Base-by-base conservation (phyloP, 2,113 vertebrate species). In the Chaetura pelagica region DNA sequence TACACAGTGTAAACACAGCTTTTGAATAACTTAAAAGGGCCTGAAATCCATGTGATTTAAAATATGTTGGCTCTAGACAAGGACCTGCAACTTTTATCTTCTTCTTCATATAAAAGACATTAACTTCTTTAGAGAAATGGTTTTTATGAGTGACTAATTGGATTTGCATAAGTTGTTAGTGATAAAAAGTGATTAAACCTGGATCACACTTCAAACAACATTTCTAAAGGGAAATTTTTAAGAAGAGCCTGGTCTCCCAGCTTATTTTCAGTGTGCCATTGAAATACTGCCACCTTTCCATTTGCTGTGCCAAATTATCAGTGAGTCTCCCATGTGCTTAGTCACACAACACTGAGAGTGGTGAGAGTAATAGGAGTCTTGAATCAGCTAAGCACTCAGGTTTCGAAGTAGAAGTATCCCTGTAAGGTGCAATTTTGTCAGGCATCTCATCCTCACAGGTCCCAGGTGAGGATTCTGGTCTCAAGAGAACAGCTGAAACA, bases 301-400 rank as follows among this genome's bases (percentile, higher is more conserved):
- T 35, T 84, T 66, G 27, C 52, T 79, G n/a, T 68, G 59, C 84
- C 91, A 95, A 74, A 67, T 71, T 68, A 59, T n/a, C 89, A 79
- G 40, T 22, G 46, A 63, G 27, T 51, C 2, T 81, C 48, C 62
- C 30, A 6, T 64, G 62, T 77, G 59, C 46, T 51, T 82, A 52
- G 79, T 93, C 90, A 84, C 15, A 67, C n/a, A 87, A 34, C 52
- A 57, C 34, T 86, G n/a, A 64, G 16, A 67, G 55, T 35, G 73
- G 35, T 76, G 51, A 98, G 92, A 97, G 98, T 97, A 98, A 97
- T 97, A 97, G 97, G 97, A 97, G 96, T 98, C 97, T 94, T 94
- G 97, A 97, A 97, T 97, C 97, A 96, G 95, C 94, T 89, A 92
- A 96, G 51, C 44, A 72, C 48, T 96, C 71, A n/a, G 74, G 21